These are phyloP conservation scores for Alouatta palliata DNA, from an alignment of 2,113 vertebrate genomes.

Conservation along the genomic window DNA sequence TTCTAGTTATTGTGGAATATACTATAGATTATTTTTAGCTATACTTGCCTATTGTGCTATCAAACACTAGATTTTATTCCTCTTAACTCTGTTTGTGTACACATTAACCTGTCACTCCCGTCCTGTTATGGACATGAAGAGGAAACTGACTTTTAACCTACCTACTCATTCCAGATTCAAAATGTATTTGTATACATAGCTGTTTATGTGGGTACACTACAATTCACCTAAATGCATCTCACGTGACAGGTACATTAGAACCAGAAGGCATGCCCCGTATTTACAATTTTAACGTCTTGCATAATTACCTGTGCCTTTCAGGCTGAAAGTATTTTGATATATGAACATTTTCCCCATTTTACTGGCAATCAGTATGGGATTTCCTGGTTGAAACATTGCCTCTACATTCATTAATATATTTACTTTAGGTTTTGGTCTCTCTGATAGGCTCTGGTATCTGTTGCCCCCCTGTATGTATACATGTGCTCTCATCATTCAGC, in stretches of 20 bases:
- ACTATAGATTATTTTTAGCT: background rate
- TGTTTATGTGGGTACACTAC: background rate
- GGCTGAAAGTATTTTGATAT: background rate
- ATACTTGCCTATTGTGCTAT: background rate
- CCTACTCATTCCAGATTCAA: background rate
- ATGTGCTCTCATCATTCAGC: too few relatives aligned
- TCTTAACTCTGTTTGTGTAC: background rate
- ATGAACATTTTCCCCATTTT: background rate
- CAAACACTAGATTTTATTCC: background rate
- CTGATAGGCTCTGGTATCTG: too few relatives aligned
- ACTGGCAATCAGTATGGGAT: background rate
- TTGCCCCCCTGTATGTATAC: too few relatives aligned
- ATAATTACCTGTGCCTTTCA: background rate
- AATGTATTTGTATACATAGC: background rate
- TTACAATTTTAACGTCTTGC: background rate
- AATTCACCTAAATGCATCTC: background rate
- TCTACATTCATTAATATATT: background rate
- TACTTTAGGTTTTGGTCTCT: background rate
- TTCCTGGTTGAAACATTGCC: background rate
- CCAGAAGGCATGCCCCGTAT: background rate
- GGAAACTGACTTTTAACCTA: background rate
- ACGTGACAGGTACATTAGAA: background rate
- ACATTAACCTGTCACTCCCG: background rate
- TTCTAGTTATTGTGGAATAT: background rate
- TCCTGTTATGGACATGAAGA: background rate